Evolutionary conservation across 2,888 invertebrate genomes (phyloP), one percentile per base, ranked within the genome.

Genomic region (Brassicogethes aeneus): DNA sequence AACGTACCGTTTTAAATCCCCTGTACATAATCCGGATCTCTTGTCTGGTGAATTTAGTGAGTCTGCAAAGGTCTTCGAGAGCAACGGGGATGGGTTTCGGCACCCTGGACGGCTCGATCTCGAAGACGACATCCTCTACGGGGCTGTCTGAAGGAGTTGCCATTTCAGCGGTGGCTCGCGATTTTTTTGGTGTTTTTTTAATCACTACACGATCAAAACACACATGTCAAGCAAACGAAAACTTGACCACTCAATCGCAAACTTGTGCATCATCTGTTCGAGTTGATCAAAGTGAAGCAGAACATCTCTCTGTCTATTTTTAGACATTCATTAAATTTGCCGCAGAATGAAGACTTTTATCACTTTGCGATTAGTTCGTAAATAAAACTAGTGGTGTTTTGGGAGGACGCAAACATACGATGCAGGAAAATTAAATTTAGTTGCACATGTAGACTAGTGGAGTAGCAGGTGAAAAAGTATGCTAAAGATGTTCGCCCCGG

Each of bases 1-100:
- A 5, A 68, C 75, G 73, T 54, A 91, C 92, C 81, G 91, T 90
- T 73, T 96, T 96, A 70, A 96, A 96, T 52, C 95, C 95, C 59
- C 95, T 75, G 69, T 96, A 96, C 91, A 96, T 94, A 61, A 94
- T 89, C 56, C 95, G 81, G 52, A 96, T 91, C 71, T 96, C 96
- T 66, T 90, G 90, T 60, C 90, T 80, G 37, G 92, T 87, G 73
- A 96, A 96, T 70, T 95, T 94, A 41, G 94, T 94, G 68, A 89
- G 88, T 55, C 87, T 77, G 68, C 92, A 91, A 44, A 95, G 75
- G 64, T 92, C 91, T 64, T 94, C 93, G 48, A 91, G 75, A 14
- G 88, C 87, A 34, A 89, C 89, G 34, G 89, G 88, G 48, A 87
- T 79, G 15, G 87, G 84, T 57, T 87, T 87, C 48, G 87, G 87